phyloP scores from a whole-genome alignment of 2,797 vertebrate genomes.

The Kryptolebias ocellatus region DNA sequence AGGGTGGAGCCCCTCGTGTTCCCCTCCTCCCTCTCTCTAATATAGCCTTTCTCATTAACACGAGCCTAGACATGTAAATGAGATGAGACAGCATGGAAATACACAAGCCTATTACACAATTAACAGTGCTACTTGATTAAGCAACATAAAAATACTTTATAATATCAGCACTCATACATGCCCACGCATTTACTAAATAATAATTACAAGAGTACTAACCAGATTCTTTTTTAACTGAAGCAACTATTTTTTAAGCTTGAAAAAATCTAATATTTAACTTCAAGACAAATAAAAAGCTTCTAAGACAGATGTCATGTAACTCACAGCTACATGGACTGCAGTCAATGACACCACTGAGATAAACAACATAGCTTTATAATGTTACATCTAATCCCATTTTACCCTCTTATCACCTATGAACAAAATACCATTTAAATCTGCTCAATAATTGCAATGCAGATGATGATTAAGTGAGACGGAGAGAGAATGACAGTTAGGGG shows the following conservation, averaged over 20 bases:
- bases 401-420: slow-evolving; percentile 64
- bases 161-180: slow-evolving; percentile 43
- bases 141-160: slow-evolving; percentile 66
- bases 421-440: slow-evolving; percentile 68
- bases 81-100: slow-evolving; percentile 74
- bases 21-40: slow-evolving; percentile 57
- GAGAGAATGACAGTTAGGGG: slow-evolving; percentile 61
- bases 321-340: slow-evolving; percentile 28
- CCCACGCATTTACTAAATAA: slow-evolving; percentile 22
- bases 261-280: slow-evolving; percentile 41
- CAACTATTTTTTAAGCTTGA: no score
- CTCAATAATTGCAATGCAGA: slow-evolving; percentile 76
- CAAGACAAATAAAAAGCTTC: slow-evolving; percentile 29
- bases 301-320: slow-evolving; percentile 43
- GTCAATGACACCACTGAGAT: slow-evolving; percentile 44
- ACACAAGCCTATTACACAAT: slow-evolving; percentile 78
- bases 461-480: slow-evolving; percentile 67
- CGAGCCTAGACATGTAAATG: slow-evolving; percentile 74
- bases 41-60: slow-evolving; percentile 71
- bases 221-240: not conserved
- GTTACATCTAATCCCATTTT: slow-evolving; percentile 65
- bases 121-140: slow-evolving; percentile 78
- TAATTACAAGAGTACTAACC: slow-evolving; percentile 3
- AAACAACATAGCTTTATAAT: slow-evolving; percentile 50
- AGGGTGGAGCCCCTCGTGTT: slow-evolving; percentile 50